Conservation (phyloP, 1,140 invertebrate genomes). For the Oryzaephilus surinamensis region DNA sequence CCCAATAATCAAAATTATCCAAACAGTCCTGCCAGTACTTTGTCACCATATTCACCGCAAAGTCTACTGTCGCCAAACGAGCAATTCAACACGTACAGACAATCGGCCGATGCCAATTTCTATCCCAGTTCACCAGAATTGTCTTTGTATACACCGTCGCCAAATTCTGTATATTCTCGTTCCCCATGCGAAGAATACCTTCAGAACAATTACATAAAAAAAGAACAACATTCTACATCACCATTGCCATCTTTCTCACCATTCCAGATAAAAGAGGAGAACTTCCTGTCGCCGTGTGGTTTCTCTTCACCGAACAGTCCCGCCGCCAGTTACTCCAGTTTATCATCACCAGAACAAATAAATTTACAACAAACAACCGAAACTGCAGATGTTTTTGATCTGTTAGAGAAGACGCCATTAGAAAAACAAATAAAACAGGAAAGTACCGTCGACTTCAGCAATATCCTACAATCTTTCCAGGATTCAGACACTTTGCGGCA, state of each 20-base stretch:
- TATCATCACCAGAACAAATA: slow-evolving; percentile 19
- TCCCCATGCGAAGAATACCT: slow-evolving; percentile 25
- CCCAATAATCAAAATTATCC: slow-evolving; percentile 24
- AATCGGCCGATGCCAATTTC: slow-evolving; percentile 20
- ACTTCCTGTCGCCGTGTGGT: slow-evolving; percentile 19
- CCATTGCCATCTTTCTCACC: too few relatives aligned
- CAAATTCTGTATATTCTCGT: slow-evolving; percentile 22
- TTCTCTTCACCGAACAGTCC: slow-evolving; percentile 19
- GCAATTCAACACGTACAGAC: slow-evolving; percentile 20
- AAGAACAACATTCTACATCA: slow-evolving; percentile 20
- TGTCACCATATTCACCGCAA: slow-evolving; percentile 28
- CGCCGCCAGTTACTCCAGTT: slow-evolving; percentile 16
- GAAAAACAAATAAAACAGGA: slow-evolving; percentile 33
- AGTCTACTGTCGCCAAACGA: slow-evolving; percentile 29
- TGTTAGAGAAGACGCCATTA: slow-evolving; percentile 17
- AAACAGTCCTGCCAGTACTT: slow-evolving; percentile 16
- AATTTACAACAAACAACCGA: slow-evolving; percentile 9
- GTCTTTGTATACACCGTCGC: slow-evolving; percentile 29
- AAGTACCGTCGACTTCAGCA: slow-evolving; percentile 32
- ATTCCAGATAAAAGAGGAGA: slow-evolving; percentile 42
- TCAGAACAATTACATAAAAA: slow-evolving; percentile 25
- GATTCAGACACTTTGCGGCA: slow-evolving; percentile 17
- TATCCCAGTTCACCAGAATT: slow-evolving; percentile 33
- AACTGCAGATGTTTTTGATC: slow-evolving; percentile 14
- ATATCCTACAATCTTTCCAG: slow-evolving; percentile 40